Conservation (phyloP, 2,888 invertebrate genomes). For the Pheosia gnoma region DNA sequence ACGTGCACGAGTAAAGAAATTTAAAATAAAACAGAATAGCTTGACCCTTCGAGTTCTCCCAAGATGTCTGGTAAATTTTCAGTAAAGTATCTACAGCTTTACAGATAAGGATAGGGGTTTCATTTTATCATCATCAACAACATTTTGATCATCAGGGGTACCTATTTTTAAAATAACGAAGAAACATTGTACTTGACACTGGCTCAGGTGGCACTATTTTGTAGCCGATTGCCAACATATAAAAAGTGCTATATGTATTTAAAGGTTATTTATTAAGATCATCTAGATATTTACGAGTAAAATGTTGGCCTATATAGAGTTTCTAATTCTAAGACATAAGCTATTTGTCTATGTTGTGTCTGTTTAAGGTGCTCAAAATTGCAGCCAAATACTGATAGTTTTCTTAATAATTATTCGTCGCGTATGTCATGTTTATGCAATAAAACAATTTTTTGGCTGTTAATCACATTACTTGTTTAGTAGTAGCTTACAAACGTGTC, state of each 20-base stretch:
- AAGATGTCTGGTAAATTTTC: no score
- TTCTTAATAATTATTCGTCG: conserved; percentile 14
- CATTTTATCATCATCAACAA: no score
- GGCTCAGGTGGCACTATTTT: neutral
- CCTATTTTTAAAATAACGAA: no score
- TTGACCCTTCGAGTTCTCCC: no score
- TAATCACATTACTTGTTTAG: neutral
- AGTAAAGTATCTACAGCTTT: no score
- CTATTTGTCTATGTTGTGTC: conserved; percentile 12
- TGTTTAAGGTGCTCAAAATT: conserved; percentile 49
- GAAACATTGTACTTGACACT: neutral
- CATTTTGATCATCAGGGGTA: no score
- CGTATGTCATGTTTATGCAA: neutral
- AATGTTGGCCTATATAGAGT: conserved; percentile 44
- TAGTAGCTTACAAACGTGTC: no score
- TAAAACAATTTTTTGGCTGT: neutral
- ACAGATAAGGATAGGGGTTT: no score
- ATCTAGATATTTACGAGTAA: conserved; percentile 21
- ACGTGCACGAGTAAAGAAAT: no score
- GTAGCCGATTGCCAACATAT: neutral
- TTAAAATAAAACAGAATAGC: no score
- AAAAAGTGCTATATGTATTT: conserved; percentile 14
- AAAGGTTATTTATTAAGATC: conserved; percentile 23
- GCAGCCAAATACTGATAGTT: conserved; percentile 57
- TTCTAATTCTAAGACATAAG: conserved; percentile 16